Evolutionary conservation across 2,113 vertebrate genomes (phyloP).

Genomic region (Kryptolebias marmoratus): DNA sequence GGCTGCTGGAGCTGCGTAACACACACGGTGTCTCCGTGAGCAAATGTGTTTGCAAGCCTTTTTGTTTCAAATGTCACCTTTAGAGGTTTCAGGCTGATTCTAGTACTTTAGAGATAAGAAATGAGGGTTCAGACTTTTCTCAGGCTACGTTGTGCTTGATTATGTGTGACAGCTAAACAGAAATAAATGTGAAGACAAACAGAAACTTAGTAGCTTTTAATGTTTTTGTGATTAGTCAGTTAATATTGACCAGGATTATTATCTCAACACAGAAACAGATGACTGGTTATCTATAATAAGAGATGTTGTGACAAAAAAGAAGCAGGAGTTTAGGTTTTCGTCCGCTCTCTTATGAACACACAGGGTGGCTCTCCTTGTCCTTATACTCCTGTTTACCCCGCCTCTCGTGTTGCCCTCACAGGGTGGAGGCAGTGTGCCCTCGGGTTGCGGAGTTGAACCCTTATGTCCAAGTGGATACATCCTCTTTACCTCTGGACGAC

Average conservation of each 20-base stretch:
- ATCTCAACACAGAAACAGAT: background rate
- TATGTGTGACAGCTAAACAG: no score
- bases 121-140: no score
- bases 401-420: conserved; percentile 51
- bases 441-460: conserved; percentile 93
- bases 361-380: background rate
- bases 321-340: no score
- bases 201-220: no score
- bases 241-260: background rate
- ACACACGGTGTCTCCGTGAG: no score
- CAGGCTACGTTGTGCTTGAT: no score
- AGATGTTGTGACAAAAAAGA: background rate
- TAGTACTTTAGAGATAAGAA: no score
- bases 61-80: no score
- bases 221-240: background rate
- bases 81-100: no score
- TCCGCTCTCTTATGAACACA: background rate
- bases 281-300: background rate
- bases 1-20: no score
- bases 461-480: conserved; percentile 90
- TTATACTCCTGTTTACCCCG: background rate
- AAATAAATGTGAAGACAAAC: no score
- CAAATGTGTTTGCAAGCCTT: no score
- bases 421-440: conserved; percentile 89
- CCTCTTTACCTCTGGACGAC: conserved; percentile 83